These are phyloP conservation scores for Mesorhabditis spiculigera DNA, from an alignment of 2,888 invertebrate species.

Conservation along the genomic window DNA sequence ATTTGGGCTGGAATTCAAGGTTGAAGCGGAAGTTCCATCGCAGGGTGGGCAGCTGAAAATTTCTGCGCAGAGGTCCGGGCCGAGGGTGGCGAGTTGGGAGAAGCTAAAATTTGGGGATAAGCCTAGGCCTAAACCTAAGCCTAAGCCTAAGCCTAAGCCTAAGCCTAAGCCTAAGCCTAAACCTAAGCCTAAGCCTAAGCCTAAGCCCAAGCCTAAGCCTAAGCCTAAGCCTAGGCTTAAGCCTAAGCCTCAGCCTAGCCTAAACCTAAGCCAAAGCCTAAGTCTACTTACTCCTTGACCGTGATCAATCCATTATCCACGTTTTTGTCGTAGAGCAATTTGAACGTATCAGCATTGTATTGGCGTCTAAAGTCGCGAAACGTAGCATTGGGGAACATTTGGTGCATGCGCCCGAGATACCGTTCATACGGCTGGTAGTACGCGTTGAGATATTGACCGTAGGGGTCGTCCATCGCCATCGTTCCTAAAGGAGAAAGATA, in stretches of 20 bases:
- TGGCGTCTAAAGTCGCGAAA: slow-evolving; percentile 8
- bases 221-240: background rate
- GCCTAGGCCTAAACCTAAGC: background rate
- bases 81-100: background rate
- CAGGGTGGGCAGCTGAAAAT: slow-evolving; percentile 19
- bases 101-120: background rate
- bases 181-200: background rate
- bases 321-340: slow-evolving; percentile 1
- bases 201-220: too few species aligned
- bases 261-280: background rate
- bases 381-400: slow-evolving; percentile 16
- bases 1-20: background rate
- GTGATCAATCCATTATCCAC: slow-evolving; percentile 14
- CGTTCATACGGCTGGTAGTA: slow-evolving; percentile 18
- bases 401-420: slow-evolving; percentile 14
- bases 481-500: slow-evolving; percentile 7
- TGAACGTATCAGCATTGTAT: background rate
- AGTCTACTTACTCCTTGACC: slow-evolving; percentile 10
- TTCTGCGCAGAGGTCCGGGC: slow-evolving; percentile 13
- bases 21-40: background rate
- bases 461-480: background rate
- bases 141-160: background rate
- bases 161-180: background rate
- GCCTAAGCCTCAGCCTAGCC: background rate
- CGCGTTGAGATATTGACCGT: slow-evolving; percentile 10